Percentiles rank a stretch among this genome's conserved stretches.
phyloP scores from a whole-genome alignment of 1,140 invertebrate genomes.

The Yoshiicerus persimilis region DNA sequence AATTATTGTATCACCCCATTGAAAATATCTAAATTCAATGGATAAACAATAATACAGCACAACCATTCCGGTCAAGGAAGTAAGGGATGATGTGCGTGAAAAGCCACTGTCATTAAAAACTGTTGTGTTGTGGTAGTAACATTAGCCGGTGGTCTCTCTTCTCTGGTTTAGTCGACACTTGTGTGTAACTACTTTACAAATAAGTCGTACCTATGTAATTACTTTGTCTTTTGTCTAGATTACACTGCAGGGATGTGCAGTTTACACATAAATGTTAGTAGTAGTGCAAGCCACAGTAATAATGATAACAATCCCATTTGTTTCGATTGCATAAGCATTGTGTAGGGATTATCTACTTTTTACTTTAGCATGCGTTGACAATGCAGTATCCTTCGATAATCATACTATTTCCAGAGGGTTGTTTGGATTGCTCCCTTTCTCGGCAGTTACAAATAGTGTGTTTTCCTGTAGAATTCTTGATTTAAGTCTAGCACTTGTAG shows the following conservation, averaged over 20 bases:
- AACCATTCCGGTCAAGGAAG: conserved; percentile 28
- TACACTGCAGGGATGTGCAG: not conserved
- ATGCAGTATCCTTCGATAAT: not conserved
- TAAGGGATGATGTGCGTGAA: conserved; percentile 37
- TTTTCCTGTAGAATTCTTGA: no score
- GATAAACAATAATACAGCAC: not conserved
- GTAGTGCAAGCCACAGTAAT: not conserved
- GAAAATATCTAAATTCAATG: not conserved
- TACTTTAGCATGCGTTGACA: not conserved
- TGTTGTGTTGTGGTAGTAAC: not conserved
- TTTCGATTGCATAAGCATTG: not conserved
- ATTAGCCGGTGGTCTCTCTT: not conserved
- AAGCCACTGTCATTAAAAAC: conserved; percentile 38
- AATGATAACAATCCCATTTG: not conserved
- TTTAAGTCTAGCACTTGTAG: no score
- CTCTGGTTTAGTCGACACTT: not conserved
- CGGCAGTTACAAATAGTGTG: no score
- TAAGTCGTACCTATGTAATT: not conserved
- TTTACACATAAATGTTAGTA: no score
- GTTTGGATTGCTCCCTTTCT: no score
- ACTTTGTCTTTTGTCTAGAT: not conserved
- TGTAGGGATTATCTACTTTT: not conserved
- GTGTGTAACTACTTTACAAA: not conserved
- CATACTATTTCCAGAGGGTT: no score
- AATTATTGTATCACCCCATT: not conserved